Evolutionary conservation across 1,140 invertebrate genomes (phyloP).

Genomic region (Drosophila aff.): DNA sequence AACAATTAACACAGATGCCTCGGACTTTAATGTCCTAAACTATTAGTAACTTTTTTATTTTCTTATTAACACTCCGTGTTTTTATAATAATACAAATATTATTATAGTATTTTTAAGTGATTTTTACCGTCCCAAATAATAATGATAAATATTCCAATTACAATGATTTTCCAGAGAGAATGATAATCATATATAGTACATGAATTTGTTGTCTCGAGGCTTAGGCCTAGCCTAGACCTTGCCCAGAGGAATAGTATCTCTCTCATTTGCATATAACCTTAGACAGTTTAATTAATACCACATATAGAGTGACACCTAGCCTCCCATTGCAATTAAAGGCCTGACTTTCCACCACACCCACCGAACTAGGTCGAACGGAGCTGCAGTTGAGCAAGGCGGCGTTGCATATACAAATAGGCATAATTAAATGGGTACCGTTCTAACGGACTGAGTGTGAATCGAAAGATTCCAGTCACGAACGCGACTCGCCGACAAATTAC

Average conservation of each 20-base stretch:
- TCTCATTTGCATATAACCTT: slow-evolving; percentile 62
- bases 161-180: background rate
- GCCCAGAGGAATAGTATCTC: slow-evolving; percentile 20
- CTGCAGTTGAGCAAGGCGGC: slow-evolving; percentile 19
- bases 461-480: slow-evolving; percentile 78
- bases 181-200: too few species aligned
- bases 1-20: slow-evolving; percentile 19
- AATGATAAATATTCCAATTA: background rate
- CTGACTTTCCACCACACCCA: slow-evolving; percentile 44
- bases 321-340: slow-evolving; percentile 21
- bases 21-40: background rate
- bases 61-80: too few species aligned
- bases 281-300: slow-evolving; percentile 29
- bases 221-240: slow-evolving; percentile 31
- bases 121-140: background rate
- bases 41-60: too few species aligned
- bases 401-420: slow-evolving; percentile 25
- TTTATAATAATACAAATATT: too few species aligned
- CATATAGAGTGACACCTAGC: slow-evolving; percentile 43
- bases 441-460: slow-evolving; percentile 59
- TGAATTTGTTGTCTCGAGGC: background rate
- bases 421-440: slow-evolving; percentile 49
- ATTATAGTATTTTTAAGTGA: background rate
- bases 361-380: slow-evolving; percentile 34
- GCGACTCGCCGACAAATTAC: slow-evolving; percentile 71